Evolutionary conservation across 2,113 vertebrate genomes (phyloP).

Genomic region (Siniperca knerii): DNA sequence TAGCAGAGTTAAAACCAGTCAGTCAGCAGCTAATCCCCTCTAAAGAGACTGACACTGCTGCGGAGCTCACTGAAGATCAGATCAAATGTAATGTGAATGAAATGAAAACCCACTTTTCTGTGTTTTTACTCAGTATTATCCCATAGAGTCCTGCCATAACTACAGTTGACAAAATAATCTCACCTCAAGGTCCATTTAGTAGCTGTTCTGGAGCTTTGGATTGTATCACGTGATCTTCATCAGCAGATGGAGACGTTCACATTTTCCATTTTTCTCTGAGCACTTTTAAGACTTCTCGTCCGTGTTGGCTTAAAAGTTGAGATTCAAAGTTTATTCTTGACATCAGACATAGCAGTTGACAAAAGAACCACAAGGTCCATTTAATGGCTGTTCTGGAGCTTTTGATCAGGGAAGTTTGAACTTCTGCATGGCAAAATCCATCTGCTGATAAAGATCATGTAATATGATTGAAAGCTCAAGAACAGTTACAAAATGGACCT

Average conservation of each 20-base stretch:
- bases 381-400: no score
- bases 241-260: background rate
- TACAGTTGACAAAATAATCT: background rate
- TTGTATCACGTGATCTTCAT: background rate
- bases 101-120: conserved; percentile 8
- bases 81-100: background rate
- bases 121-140: background rate
- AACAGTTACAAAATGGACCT: no score
- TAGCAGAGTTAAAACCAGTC: conserved; percentile 32
- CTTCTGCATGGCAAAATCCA: no score
- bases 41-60: conserved; percentile 18
- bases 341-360: no score
- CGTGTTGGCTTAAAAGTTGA: background rate
- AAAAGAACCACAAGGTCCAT: no score
- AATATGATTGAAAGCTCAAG: no score
- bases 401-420: no score
- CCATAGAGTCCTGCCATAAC: background rate
- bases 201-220: background rate
- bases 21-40: conserved; percentile 46
- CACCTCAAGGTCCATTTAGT: background rate
- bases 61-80: conserved; percentile 2
- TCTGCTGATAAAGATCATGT: no score
- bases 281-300: no score
- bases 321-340: no score
- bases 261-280: background rate